Base-by-base conservation (phyloP, 1,140 invertebrate species). In the Drosophila varians region DNA sequence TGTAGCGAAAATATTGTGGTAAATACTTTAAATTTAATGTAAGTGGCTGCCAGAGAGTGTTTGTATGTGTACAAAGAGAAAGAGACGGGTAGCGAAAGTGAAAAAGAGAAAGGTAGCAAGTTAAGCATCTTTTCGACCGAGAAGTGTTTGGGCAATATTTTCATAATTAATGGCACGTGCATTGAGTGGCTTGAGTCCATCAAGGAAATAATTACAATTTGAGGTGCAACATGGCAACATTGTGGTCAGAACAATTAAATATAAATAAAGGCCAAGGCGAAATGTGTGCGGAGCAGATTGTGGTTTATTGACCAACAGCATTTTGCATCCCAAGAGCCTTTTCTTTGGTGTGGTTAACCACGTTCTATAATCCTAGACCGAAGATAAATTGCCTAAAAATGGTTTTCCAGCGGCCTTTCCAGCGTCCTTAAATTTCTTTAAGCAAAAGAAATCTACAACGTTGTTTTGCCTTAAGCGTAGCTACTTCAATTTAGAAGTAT, bases 1-100 rank as follows among this genome's bases (percentile, higher is more conserved):
- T 80, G 77, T 82, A 80, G 77, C 78, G 68, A 82, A 80, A 80
- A 82, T 77, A 80, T 77, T 82, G 73, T 62, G 61, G 56, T 73
- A 83, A 80, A 83, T 80, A 77, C 78, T 80, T 80, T 82, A 77
- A 82, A 83, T 82, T 77, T 82, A 80, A 80, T 80, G 54, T 74
- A 73, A 77, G 77, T 80, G 72, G 43, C 19, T n/a, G 26, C n/a
- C 21, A 4, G 14, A 46, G 42, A 65, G 77, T 42, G 40, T 40
- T n/a, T 62, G 25, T 18, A 12, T 43, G 25, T 45, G 42, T 25
- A 7, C 38, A 21, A 11, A 19, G 12, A 8, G 28, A 5, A 14
- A 34, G 21, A 14, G 8, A 4, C 21, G 3, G 34, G 31, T 3
- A 26, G 4, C 31, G 16, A 14, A 12, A 57, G 55, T 7, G 40